These are phyloP conservation scores for Meandrusa payeni DNA, from an alignment of 2,888 invertebrate species.

Conservation along the genomic window DNA sequence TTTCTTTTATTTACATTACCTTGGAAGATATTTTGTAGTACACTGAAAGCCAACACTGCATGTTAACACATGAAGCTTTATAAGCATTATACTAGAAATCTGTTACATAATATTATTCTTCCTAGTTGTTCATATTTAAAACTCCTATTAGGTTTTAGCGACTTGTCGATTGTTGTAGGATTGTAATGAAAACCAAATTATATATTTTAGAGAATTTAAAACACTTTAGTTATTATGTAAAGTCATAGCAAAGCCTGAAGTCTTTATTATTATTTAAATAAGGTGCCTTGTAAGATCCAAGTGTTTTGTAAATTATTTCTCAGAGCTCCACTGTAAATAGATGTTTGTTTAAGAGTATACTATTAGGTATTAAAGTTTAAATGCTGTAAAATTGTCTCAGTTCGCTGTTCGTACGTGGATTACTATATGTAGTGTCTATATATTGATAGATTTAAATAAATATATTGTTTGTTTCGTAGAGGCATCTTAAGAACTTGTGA, in stretches of 20 bases:
- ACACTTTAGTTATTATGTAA: constrained; percentile 76
- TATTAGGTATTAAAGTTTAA: constrained; percentile 67
- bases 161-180: constrained; percentile 75
- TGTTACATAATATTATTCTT: constrained; percentile 79
- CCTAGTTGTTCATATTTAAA: constrained; percentile 78
- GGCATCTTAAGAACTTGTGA: constrained; percentile 79
- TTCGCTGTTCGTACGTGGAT: constrained; percentile 56
- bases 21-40: constrained; percentile 36
- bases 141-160: constrained; percentile 77
- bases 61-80: constrained; percentile 41
- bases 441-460: constrained; percentile 64
- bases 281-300: constrained; percentile 75
- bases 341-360: constrained; percentile 73
- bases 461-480: constrained; percentile 78
- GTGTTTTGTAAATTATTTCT: constrained; percentile 76
- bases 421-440: constrained; percentile 54
- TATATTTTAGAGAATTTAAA: constrained; percentile 79
- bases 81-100: constrained; percentile 55
- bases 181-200: constrained; percentile 79
- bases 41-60: constrained; percentile 57
- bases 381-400: constrained; percentile 68
- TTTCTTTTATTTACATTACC: constrained; percentile 38
- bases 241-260: constrained; percentile 78
- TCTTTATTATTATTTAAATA: constrained; percentile 75
- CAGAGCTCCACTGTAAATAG: constrained; percentile 75